phyloP scores from a whole-genome alignment of 2,797 vertebrate genomes.

The Pseudochaenichthys georgianus region DNA sequence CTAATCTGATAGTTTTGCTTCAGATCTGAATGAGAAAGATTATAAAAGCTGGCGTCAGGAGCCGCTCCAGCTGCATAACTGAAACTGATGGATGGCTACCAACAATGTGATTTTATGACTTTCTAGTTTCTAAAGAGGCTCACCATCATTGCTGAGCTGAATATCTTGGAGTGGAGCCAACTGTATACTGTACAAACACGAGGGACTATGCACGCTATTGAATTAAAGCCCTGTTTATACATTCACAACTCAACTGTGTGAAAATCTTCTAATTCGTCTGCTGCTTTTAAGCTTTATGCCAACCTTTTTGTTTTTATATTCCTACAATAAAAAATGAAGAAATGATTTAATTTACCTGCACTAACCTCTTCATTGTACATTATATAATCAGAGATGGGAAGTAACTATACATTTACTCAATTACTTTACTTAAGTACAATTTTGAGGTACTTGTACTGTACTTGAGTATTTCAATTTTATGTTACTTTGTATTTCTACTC shows the following conservation, averaged over 20 bases:
- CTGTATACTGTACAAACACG: conserved; percentile 2
- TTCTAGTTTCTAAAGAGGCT: conserved; percentile 50
- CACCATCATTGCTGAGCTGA: conserved; percentile 29
- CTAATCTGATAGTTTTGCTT: conserved; percentile 74
- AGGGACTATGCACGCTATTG: neutral
- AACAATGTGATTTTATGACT: conserved; percentile 50
- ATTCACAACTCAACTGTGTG: conserved; percentile 19
- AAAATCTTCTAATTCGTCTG: conserved; percentile 15
- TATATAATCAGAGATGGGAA: neutral
- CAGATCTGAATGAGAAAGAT: conserved; percentile 72
- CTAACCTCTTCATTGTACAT: neutral
- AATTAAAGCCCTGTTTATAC: conserved; percentile 28
- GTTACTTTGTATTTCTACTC: no score
- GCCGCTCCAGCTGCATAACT: conserved; percentile 50
- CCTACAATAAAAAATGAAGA: neutral
- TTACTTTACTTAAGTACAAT: no score
- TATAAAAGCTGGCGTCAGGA: conserved; percentile 66
- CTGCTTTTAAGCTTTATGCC: neutral
- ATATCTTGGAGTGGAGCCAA: conserved; percentile 31
- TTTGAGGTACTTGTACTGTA: no score
- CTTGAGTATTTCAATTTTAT: no score
- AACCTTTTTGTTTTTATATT: conserved; percentile 4
- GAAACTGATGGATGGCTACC: conserved; percentile 44
- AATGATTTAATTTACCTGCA: neutral
- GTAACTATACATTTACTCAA: no score